Evolutionary conservation across 2,113 vertebrate species (phyloP).

Genomic region (Eclectus roratus): DNA sequence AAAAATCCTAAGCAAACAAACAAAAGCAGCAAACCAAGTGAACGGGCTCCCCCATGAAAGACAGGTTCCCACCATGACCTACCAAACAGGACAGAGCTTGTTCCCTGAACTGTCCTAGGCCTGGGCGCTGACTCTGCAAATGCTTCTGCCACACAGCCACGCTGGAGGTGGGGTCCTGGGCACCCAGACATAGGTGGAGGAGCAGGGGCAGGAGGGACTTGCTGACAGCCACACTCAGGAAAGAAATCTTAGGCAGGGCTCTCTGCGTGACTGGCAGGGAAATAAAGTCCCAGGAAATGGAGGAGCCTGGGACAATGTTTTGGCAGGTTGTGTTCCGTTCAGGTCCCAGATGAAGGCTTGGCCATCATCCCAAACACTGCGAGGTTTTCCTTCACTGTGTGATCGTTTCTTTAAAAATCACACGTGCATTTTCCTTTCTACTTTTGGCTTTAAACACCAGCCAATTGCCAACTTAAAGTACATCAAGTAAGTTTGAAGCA

Average conservation of each 20-base stretch:
- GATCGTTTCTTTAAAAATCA: conserved; percentile 5
- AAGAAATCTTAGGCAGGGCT: background rate
- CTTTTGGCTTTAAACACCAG: background rate
- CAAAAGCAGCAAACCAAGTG: background rate
- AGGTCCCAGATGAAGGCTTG: background rate
- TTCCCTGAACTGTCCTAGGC: background rate
- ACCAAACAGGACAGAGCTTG: fast-evolving
- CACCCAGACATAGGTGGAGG: background rate
- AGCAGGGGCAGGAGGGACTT: background rate
- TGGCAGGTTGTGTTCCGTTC: background rate
- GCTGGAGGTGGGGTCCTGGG: background rate
- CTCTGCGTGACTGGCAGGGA: background rate
- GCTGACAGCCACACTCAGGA: fast-evolving
- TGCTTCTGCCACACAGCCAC: background rate
- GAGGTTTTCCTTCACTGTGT: background rate
- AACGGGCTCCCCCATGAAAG: background rate
- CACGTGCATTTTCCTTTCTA: fast-evolving
- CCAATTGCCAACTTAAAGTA: background rate
- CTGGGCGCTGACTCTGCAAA: fast-evolving
- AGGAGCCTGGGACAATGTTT: background rate
- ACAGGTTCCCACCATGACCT: fast-evolving
- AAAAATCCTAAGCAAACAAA: background rate
- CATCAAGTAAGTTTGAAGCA: background rate
- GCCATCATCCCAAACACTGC: background rate
- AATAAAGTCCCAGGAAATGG: background rate